A percentile compares a stretch with the other conserved stretches of the same genome.
phyloP scores from a whole-genome alignment of 2,113 vertebrate species.

The Muntiacus reevesi region DNA sequence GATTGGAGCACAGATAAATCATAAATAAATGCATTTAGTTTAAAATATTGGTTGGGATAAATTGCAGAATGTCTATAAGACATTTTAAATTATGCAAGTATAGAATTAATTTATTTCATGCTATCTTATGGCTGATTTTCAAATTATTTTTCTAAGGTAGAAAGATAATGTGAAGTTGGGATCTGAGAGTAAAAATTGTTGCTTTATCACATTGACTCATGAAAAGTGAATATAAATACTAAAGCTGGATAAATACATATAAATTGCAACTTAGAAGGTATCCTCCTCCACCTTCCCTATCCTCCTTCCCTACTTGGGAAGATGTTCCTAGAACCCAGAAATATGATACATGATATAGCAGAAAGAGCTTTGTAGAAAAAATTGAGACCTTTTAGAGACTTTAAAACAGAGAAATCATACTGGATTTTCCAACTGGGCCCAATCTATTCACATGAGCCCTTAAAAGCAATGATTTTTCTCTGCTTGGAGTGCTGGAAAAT shows the following conservation, averaged over 20 bases:
- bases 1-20: neutral
- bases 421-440: neutral
- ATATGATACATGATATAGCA: neutral
- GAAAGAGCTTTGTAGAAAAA: neutral
- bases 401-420: neutral
- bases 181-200: neutral
- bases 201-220: neutral
- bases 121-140: neutral
- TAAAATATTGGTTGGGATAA: neutral
- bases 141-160: neutral
- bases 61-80: neutral
- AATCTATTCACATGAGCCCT: neutral
- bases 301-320: neutral
- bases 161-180: neutral
- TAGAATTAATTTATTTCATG: neutral
- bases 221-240: neutral
- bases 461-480: neutral
- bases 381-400: neutral
- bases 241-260: neutral
- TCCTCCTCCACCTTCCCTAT: rapidly evolving
- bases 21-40: neutral
- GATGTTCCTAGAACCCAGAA: neutral
- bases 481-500: neutral
- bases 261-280: neutral
- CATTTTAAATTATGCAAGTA: neutral